Evolutionary conservation across 2,888 invertebrate species (phyloP).

Genomic region (Epinotia demarniana): DNA sequence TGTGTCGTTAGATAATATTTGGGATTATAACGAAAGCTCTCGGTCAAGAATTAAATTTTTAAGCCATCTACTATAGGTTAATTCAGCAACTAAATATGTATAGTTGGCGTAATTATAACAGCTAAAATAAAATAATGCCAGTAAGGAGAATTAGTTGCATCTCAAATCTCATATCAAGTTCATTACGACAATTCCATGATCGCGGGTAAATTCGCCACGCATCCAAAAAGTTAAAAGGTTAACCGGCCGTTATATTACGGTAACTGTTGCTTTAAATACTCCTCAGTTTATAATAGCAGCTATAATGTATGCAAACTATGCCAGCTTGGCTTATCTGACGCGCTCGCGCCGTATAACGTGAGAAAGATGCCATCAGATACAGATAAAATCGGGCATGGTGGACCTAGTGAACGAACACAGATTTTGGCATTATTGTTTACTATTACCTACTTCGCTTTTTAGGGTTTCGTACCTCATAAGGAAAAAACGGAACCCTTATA

Average conservation of each 20-base stretch:
- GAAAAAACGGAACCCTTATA: no score
- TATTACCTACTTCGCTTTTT: no score
- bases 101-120: no score
- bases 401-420: background rate
- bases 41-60: no score
- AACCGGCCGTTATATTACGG: slow-evolving; percentile 68
- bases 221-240: slow-evolving; percentile 64
- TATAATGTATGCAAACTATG: slow-evolving; percentile 42
- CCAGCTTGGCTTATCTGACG: slow-evolving; percentile 22
- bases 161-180: slow-evolving; percentile 23
- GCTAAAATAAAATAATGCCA: no score
- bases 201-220: slow-evolving; percentile 50
- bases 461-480: no score
- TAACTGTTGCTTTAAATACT: slow-evolving; percentile 53
- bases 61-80: no score
- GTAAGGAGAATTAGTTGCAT: slow-evolving; percentile 2
- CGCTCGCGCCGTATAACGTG: slow-evolving; percentile 29
- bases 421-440: background rate
- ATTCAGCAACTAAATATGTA: no score
- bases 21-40: no score
- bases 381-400: background rate
- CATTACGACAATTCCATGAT: slow-evolving; percentile 15
- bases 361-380: slow-evolving; percentile 17
- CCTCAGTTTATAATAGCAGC: slow-evolving; percentile 41
- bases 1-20: no score